Evolutionary conservation across 2,888 invertebrate species (phyloP), one percentile per base, ranked within the genome.

Genomic region (Altica lythri): DNA sequence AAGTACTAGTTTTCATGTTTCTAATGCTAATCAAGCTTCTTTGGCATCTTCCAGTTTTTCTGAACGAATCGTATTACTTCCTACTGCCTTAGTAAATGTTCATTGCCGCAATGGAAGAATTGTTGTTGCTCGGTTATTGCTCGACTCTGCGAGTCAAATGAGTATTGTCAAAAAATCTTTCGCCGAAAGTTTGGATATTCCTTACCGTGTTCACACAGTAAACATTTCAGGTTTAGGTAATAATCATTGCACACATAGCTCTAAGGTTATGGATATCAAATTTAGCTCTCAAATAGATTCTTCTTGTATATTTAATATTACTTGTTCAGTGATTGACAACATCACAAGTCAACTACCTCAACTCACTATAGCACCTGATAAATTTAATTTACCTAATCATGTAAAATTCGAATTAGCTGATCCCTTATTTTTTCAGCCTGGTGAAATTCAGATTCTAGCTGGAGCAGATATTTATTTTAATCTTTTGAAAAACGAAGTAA

Each of bases 201-300:
- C 9, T 18, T 38, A 17, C 19, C 17, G 12, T 5, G 3, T 2
- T 17, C 12, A 38, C n/a, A 38, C 9, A 8, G n/a, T 18, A 4
- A 38, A 38, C 8, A 19, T 38, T 38, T 38, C 22, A 10, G 37
- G 37, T 12, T 8, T 38, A n/a, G 37, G 37, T 18, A 38, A 18
- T 9, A 38, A 38, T 19, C 4, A 10, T 4, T 38, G 19, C 18
- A 18, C 19, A n/a, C 9, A 10, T 1, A 22, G 37, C 16, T 10
- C 3, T 18, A 18, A 38, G n/a, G 19, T 38, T 1, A n/a, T 38
- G 8, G 8, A 19, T 10, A 4, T 22, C 4, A 4, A 10, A 10
- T 38, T 19, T 12, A 38, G 18, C 12, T 14, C 19, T 6, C 19
- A 10, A 10, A 12, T 37, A 18, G n/a, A 17, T 17, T 18, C 18